Base-by-base conservation (phyloP, 2,888 invertebrate species). In the Zygogramma bicolorata region DNA sequence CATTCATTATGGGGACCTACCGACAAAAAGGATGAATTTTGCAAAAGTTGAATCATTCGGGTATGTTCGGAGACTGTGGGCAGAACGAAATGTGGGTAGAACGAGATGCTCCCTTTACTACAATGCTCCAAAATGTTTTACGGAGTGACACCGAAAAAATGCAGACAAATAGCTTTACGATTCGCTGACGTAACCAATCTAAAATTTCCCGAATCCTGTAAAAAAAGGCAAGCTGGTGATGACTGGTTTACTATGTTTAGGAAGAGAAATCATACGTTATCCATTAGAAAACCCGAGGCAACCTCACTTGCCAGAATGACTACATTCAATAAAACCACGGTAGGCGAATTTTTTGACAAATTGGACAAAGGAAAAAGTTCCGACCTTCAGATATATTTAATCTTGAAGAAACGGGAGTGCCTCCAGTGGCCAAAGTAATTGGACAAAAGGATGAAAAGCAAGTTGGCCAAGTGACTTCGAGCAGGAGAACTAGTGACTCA, bases 211-310 rank as follows among this genome's bases (percentile, higher is more conserved):
- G 22, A 62, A 20, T 22, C 62, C 40, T 59, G 59, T 22, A 40
- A 62, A 22, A 22, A 62, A 62, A 20, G 13, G 2, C 38, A 18
- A 46, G 62, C 62, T 66, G 62, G 53, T 3, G 34, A 66, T 34
- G 66, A 69, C 68, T 70, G 73, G 71, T 65, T 71, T 73, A 40
- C 61, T 73, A 31, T 25, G 10, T 70, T 65, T 29, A 63, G 65
- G 42, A 53, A 70, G 59, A 18, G 58, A 27, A 53, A 70, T 46
- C 40, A 40, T 10, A 34, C 27, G 6, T 27, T 70, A 29, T 53
- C 70, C 7, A 70, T 65, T 20, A 46, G 65, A 46, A 61, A 25
- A 38, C 22, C 70, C 18, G 49, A 70, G 25, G 65, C 70, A 8
- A 70, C 29, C 15, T 46, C 15, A 15, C 15, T 63, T 13, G 29